Evolutionary conservation across 37 sponge, comb jelly and placozoan genomes (phyloP), one percentile per base, ranked within the genome.

Genomic region (Haliclona indistincta): DNA sequence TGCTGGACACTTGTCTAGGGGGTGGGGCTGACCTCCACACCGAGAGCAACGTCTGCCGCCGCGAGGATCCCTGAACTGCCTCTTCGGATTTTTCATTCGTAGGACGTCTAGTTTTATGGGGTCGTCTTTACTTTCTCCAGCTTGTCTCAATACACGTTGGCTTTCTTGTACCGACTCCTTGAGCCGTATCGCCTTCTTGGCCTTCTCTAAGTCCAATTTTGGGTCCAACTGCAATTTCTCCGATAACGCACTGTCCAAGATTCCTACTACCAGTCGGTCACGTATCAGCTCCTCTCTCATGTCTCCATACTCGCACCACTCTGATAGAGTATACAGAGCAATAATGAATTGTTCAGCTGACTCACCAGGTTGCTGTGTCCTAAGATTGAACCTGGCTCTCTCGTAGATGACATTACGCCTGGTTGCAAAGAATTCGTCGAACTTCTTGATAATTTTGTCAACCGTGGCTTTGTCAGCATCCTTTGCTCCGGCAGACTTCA

Each of bases 1-100:
- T 1, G 76, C 84, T 47, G 76, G 76, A 44, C 84, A 84, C 64
- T 61, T 67, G 49, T 76, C 35, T 20, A 49, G 34, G 19, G 44
- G 63, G 49, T 76, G 64, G 0, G 63, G 36, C 43, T 34, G 45
- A 44, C 28, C 22, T 22, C 76, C 64, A 76, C 76, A 76, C 5
- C 56, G 54, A 54, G 39, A 35, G 43, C 60, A 73, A 30, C 36
- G 34, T 20, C 60, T 32, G 33, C 20, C 40, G 20, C 45, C 35
- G 22, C 33, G 43, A n/a, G n/a, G n/a, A n/a, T n/a, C n/a, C n/a
- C n/a, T n/a, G n/a, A n/a, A n/a, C n/a, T n/a, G n/a, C n/a, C n/a
- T n/a, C n/a, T n/a, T n/a, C n/a, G n/a, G n/a, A n/a, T n/a, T n/a
- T n/a, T n/a, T n/a, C n/a, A n/a, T n/a, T n/a, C n/a, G n/a, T n/a